phyloP scores from a whole-genome alignment of 2,797 vertebrate genomes.

The Alouatta caraya region DNA sequence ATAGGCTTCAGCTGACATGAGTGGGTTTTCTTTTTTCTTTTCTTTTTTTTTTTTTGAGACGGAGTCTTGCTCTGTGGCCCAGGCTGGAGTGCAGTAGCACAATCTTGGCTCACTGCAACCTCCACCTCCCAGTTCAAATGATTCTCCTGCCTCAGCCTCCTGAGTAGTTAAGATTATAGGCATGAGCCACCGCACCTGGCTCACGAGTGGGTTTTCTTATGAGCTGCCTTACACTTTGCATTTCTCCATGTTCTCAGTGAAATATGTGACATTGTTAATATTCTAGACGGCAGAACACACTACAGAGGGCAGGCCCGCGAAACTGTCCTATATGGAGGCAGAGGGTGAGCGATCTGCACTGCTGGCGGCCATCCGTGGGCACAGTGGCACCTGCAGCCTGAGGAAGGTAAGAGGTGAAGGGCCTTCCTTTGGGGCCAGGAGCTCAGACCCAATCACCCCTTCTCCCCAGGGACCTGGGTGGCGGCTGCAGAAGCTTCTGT shows the following conservation, averaged over 20 bases:
- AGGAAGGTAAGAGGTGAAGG: slow-evolving; percentile 87
- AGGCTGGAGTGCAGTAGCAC: too few relatives aligned
- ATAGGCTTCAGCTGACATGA: fast-evolving
- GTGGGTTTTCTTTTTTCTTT: neutral
- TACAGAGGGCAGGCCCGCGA: slow-evolving; percentile 78
- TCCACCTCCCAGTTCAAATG: neutral
- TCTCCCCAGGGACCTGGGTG: neutral
- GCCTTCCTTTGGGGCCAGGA: fast-evolving
- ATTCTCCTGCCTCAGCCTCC: neutral
- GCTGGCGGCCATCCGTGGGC: slow-evolving; percentile 92
- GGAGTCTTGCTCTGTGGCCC: neutral
- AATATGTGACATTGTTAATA: neutral
- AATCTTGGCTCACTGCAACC: neutral
- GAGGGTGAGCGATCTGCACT: slow-evolving; percentile 91
- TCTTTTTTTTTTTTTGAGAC: neutral
- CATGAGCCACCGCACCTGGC: neutral
- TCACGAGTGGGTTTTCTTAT: neutral
- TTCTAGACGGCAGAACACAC: slow-evolving; percentile 84
- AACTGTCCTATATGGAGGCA: slow-evolving; percentile 80
- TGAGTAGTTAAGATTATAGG: neutral
- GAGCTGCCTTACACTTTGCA: neutral
- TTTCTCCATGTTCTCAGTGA: neutral
- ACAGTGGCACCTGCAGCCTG: slow-evolving; percentile 86
- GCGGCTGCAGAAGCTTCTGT: neutral
- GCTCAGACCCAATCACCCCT: too few relatives aligned